Evolutionary conservation across 1,140 invertebrate genomes (phyloP).

Genomic region (Pentalonia nigronervosa): DNA sequence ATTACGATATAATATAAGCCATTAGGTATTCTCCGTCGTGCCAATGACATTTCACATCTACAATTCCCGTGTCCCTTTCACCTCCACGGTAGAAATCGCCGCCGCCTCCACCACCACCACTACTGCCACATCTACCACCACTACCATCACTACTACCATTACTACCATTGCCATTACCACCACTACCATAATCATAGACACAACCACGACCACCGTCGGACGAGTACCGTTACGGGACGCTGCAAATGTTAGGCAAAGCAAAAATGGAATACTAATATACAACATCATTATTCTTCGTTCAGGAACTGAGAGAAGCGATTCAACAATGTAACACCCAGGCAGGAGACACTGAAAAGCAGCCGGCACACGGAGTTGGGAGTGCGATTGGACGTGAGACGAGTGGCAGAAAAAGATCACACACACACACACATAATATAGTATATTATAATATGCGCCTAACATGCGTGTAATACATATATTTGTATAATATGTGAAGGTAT

Average conservation of each 20-base stretch:
- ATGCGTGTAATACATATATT: not conserved
- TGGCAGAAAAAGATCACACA: not conserved
- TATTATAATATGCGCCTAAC: not conserved
- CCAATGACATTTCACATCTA: not conserved
- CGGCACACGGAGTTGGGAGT: not conserved
- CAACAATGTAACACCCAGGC: not conserved
- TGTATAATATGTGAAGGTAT: not conserved
- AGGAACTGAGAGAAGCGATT: not conserved
- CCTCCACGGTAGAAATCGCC: not conserved
- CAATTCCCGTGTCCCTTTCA: not conserved
- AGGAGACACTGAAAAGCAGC: not conserved
- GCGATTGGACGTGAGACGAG: not conserved
- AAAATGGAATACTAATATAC: conserved; percentile 1
- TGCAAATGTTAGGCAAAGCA: not conserved
- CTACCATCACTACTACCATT: not conserved
- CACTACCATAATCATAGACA: not conserved
- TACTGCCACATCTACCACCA: too few species aligned
- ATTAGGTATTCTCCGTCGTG: not conserved
- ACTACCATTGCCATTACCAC: too few species aligned
- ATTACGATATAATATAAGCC: conserved; percentile 3
- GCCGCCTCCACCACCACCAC: too few species aligned
- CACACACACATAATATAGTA: not conserved
- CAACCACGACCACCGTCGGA: not conserved
- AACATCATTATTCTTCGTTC: conserved; percentile 6
- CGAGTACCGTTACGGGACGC: too few species aligned